Conservation (phyloP, 2,113 vertebrate genomes). For the Capra hircus region DNA sequence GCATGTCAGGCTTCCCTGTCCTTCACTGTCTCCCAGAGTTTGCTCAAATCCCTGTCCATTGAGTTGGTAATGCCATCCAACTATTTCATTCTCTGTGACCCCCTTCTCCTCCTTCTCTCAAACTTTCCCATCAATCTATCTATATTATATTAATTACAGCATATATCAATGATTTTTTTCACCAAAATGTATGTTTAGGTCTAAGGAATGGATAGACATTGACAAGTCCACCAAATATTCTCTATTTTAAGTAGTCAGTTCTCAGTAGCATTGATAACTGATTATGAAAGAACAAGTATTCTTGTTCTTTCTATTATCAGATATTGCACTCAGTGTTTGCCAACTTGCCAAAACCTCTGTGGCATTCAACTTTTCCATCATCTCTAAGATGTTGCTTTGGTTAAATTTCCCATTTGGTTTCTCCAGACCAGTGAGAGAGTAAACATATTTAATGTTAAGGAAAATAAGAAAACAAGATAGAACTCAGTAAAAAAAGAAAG, state of each 20-base stretch:
- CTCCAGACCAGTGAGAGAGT: not conserved
- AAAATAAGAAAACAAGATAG: not conserved
- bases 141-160: not conserved
- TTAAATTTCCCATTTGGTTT: not conserved
- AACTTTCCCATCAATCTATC: not conserved
- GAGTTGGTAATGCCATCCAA: not conserved
- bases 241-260: not conserved
- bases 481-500: not conserved
- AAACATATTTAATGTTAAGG: not conserved
- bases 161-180: not conserved
- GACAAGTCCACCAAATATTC: not conserved
- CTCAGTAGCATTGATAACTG: not conserved
- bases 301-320: not conserved
- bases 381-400: not conserved
- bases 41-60: not conserved
- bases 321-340: not conserved
- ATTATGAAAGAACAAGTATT: not conserved
- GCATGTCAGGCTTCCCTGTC: not conserved
- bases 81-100: not conserved
- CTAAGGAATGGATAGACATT: not conserved
- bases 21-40: not conserved
- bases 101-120: not conserved
- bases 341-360: not conserved
- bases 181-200: not conserved
- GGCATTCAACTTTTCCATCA: not conserved